Evolutionary conservation across 2,113 vertebrate species (phyloP).

Genomic region (Nothocercus nigrocapillus): DNA sequence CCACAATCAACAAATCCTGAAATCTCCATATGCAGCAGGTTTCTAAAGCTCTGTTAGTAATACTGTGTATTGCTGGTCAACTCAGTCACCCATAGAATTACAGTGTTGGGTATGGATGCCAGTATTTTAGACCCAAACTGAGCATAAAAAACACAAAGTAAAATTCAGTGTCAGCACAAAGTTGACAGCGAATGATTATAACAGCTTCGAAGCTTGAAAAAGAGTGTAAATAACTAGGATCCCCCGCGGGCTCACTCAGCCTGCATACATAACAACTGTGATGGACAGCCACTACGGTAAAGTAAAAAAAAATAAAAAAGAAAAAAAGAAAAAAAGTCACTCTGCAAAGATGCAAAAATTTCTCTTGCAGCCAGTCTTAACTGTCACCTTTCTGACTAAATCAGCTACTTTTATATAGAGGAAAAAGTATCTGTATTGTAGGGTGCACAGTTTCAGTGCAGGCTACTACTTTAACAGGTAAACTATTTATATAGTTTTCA

Average conservation of each 20-base stretch:
- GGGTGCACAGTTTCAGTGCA: conserved; percentile 43
- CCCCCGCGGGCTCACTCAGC: conserved; percentile 84
- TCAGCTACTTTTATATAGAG: conserved; percentile 76
- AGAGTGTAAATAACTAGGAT: conserved; percentile 90
- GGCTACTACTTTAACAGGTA: conserved; percentile 52
- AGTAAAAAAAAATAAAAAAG: conserved; percentile 56
- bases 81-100: conserved; percentile 82
- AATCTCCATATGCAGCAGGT: conserved; percentile 78
- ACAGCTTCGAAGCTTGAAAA: conserved; percentile 88
- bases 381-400: conserved; percentile 85
- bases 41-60: conserved; percentile 71
- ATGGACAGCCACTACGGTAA: conserved; percentile 84
- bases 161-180: conserved; percentile 89
- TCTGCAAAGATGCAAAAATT: conserved; percentile 82
- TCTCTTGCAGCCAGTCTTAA: conserved; percentile 78
- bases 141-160: conserved; percentile 87
- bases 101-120: conserved; percentile 78
- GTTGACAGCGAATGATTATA: conserved; percentile 91
- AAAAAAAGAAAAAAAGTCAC: conserved; percentile 66
- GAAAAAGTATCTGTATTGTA: conserved; percentile 51
- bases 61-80: conserved; percentile 75
- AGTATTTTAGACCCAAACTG: conserved; percentile 81
- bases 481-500: conserved; percentile 44
- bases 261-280: conserved; percentile 86
- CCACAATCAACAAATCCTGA: conserved; percentile 78